These are phyloP conservation scores for Oxyura jamaicensis DNA, from an alignment of 2,113 vertebrate species.

Conservation along the genomic window DNA sequence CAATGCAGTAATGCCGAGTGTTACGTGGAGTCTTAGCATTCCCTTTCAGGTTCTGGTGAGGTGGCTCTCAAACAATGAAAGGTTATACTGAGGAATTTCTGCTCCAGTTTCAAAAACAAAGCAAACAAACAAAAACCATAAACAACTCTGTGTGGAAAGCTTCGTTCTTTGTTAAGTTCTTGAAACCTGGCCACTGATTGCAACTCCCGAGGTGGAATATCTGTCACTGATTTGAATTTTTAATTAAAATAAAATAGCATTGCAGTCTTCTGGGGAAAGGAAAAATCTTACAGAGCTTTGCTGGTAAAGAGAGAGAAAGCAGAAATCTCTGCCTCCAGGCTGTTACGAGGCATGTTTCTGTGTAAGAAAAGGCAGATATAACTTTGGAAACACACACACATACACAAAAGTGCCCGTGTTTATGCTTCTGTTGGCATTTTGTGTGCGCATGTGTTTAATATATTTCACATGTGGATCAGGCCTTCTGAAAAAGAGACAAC, in stretches of 20 bases:
- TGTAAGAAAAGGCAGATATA: not conserved
- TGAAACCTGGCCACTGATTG: not conserved
- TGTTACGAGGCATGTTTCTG: not conserved
- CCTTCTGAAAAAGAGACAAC: not conserved
- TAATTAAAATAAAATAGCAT: not conserved
- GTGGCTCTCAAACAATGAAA: not conserved
- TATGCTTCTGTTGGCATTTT: slow-evolving; percentile 29
- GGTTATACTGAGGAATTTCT: not conserved
- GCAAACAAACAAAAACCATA: not conserved
- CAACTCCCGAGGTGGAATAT: not conserved
- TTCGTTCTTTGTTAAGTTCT: not conserved
- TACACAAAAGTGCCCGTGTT: not conserved
- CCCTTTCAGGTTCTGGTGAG: slow-evolving; percentile 16
- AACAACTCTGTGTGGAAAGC: not conserved
- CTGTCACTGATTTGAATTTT: not conserved
- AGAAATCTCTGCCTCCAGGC: not conserved
- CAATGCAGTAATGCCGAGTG: not conserved
- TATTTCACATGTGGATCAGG: slow-evolving; percentile 57
- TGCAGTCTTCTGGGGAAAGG: not conserved
- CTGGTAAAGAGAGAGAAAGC: not conserved
- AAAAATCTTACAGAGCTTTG: not conserved
- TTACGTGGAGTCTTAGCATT: not conserved
- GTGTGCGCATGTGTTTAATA: slow-evolving; percentile 4
- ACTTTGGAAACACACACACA: not conserved
- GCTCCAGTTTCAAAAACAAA: not conserved